Percentiles rank a stretch among this genome's conserved stretches.
Evolutionary conservation across 53 echinoderm and acorn worm species (phyloP).

Genomic region (Astropecten irregularis): DNA sequence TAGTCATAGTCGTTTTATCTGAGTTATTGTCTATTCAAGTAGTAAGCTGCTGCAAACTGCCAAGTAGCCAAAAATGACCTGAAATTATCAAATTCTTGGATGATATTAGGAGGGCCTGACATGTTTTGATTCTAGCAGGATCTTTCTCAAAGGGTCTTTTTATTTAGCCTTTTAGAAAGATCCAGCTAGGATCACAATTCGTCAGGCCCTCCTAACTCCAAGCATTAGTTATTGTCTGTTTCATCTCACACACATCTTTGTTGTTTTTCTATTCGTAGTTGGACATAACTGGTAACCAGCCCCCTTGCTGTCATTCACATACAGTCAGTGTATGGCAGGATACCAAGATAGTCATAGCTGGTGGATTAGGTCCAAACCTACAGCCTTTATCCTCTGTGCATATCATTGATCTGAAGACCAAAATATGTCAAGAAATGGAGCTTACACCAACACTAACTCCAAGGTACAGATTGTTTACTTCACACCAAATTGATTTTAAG

Average conservation of each 20-base stretch:
- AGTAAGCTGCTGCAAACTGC: too few species aligned
- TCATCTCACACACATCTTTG: neutral
- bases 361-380: slow-evolving; percentile 68
- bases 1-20: too few species aligned
- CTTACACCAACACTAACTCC: slow-evolving; percentile 47
- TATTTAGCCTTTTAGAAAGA: too few species aligned
- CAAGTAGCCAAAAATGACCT: too few species aligned
- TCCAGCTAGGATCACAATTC: neutral
- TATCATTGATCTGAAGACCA: slow-evolving; percentile 51
- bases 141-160: too few species aligned
- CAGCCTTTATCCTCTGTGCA: slow-evolving; percentile 63
- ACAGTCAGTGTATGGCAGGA: slow-evolving; percentile 66
- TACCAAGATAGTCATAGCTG: slow-evolving; percentile 64
- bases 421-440: slow-evolving; percentile 41
- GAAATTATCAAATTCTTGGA: too few species aligned
- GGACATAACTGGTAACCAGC: slow-evolving; percentile 20
- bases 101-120: too few species aligned
- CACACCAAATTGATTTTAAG: too few species aligned
- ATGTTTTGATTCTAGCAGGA: too few species aligned
- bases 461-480: too few species aligned
- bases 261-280: slow-evolving; percentile 17
- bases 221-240: neutral
- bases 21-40: too few species aligned
- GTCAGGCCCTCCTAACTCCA: too few species aligned
- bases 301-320: slow-evolving; percentile 84